Conservation (phyloP, 2,797 vertebrate species). For the Toxotes lorentzi region DNA sequence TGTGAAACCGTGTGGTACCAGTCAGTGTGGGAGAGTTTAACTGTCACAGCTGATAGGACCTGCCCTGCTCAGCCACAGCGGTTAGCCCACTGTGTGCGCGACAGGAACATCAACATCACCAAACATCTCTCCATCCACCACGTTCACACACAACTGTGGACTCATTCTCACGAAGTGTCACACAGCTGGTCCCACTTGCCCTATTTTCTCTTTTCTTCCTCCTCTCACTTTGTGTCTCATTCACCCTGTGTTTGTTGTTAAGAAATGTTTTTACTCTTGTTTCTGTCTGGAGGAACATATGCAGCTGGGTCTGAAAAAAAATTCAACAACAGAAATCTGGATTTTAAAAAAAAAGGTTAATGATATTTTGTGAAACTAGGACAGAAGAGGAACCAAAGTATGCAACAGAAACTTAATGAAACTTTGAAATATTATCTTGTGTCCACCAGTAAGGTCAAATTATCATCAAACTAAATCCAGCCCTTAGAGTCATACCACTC, state of each 20-base stretch:
- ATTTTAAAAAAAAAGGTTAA: neutral
- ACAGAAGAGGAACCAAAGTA: slow-evolving; percentile 6
- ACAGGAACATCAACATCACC: slow-evolving; percentile 67
- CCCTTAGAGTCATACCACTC: slow-evolving; percentile 12
- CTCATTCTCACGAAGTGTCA: slow-evolving; percentile 66
- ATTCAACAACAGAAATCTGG: slow-evolving; percentile 21
- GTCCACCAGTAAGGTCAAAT: neutral
- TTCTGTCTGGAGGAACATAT: slow-evolving; percentile 20
- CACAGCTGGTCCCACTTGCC: slow-evolving; percentile 62
- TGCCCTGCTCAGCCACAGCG: slow-evolving; percentile 52
- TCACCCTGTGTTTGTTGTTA: slow-evolving; percentile 19
- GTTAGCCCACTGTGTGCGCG: slow-evolving; percentile 57
- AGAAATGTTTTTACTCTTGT: slow-evolving; percentile 13
- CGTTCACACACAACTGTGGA: slow-evolving; percentile 60
- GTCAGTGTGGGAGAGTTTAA: slow-evolving; percentile 57
- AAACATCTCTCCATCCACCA: slow-evolving; percentile 59
- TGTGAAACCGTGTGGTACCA: slow-evolving; percentile 69
- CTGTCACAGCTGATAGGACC: slow-evolving; percentile 72
- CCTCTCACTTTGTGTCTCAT: slow-evolving; percentile 22
- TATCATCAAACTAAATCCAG: neutral
- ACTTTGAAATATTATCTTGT: slow-evolving; percentile 1
- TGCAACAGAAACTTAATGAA: neutral
- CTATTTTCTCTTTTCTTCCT: slow-evolving; percentile 32
- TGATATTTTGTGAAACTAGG: neutral
- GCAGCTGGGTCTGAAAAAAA: slow-evolving; percentile 30